Percentiles rank a stretch among this genome's conserved stretches.
Evolutionary conservation across 2,888 invertebrate species (phyloP).

Genomic region (Andrena chrysosceles): DNA sequence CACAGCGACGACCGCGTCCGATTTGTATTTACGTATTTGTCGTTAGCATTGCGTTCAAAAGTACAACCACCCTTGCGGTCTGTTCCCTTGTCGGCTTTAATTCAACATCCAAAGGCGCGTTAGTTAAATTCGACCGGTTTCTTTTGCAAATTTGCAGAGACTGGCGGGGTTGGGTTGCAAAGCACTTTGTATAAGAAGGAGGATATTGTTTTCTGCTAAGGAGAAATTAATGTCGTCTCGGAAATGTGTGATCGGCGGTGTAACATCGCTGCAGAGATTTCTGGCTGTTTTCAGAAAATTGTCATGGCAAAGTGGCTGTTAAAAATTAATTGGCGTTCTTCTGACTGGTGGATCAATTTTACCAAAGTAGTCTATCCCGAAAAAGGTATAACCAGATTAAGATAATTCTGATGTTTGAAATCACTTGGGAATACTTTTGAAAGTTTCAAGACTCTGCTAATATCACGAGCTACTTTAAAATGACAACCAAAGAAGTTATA

Average conservation of each 20-base stretch:
- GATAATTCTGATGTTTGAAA: no score
- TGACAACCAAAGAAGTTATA: no score
- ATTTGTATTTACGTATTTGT: slow-evolving; percentile 21
- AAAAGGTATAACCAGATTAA: no score
- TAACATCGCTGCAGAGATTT: not conserved
- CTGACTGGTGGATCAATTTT: no score
- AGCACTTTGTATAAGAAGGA: not conserved
- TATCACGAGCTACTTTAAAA: no score
- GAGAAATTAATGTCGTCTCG: slow-evolving; percentile 20
- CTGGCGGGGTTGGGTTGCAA: not conserved
- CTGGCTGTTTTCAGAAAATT: not conserved
- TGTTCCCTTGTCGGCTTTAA: not conserved
- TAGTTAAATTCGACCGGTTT: slow-evolving; percentile 1
- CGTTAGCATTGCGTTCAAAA: not conserved
- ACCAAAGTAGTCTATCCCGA: no score
- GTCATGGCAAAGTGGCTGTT: not conserved
- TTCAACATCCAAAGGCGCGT: not conserved
- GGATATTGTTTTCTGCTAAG: slow-evolving; percentile 1
- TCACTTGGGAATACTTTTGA: no score
- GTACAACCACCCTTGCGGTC: not conserved
- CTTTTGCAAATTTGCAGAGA: not conserved
- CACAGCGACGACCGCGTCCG: not conserved
- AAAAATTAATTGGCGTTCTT: no score
- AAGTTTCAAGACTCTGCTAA: no score
- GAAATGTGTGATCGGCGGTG: not conserved